phyloP scores from a whole-genome alignment of 2,113 vertebrate species.

The Phaethornis superciliosus region DNA sequence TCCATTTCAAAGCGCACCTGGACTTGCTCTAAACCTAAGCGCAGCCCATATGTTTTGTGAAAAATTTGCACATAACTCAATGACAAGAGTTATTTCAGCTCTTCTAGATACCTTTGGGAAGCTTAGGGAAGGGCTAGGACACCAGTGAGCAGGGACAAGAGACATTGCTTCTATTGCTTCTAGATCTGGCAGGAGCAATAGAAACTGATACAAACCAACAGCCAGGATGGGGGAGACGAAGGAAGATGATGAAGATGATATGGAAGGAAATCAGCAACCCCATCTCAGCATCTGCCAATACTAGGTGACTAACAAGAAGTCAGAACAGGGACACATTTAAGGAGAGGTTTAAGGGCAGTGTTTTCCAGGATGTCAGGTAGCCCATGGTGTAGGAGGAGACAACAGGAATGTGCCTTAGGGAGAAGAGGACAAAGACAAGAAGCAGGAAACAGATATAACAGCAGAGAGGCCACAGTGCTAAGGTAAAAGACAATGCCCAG shows the following conservation, averaged over 20 bases:
- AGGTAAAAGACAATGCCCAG: background rate
- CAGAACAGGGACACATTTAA: background rate
- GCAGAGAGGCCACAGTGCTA: background rate
- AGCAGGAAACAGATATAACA: background rate
- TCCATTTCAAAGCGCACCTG: background rate
- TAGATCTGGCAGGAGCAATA: background rate
- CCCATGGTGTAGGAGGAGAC: background rate
- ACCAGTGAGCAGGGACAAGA: background rate
- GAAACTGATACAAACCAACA: background rate
- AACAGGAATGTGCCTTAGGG: background rate
- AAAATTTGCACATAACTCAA: background rate
- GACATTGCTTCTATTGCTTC: background rate
- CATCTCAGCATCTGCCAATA: background rate
- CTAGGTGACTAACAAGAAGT: background rate
- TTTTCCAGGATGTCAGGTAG: background rate
- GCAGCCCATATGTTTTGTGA: background rate
- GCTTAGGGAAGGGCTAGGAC: background rate
- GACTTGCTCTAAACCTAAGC: background rate
- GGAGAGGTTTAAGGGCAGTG: background rate
- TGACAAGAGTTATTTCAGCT: background rate
- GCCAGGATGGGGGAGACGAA: background rate
- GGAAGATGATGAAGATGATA: background rate
- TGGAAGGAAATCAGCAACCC: background rate
- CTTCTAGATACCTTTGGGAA: background rate
- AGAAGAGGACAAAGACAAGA: slow-evolving; percentile 31